A percentile compares a stretch with the other conserved stretches of the same genome.
phyloP scores from a whole-genome alignment of 2,113 vertebrate species.

The Caretta caretta region DNA sequence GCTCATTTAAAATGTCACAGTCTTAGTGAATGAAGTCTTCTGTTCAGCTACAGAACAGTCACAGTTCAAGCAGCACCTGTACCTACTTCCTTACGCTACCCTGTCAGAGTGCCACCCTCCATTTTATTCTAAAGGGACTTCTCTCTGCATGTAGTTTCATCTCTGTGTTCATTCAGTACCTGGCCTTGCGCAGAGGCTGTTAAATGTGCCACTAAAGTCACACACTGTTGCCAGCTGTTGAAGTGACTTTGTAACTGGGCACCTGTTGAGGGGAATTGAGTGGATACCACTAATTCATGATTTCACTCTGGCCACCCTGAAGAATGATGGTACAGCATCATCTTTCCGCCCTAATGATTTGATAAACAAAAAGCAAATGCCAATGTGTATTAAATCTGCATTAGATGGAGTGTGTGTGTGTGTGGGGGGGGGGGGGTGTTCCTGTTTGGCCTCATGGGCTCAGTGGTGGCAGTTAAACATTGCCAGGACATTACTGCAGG shows the following conservation, averaged over 20 bases:
- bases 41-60: background rate
- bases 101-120: background rate
- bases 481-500: background rate
- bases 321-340: background rate
- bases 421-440: background rate
- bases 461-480: background rate
- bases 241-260: background rate
- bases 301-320: background rate
- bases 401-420: background rate
- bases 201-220: background rate
- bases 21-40: background rate
- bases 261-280: background rate
- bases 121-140: background rate
- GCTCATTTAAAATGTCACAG: fast-evolving
- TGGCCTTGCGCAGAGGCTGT: background rate
- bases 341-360: background rate
- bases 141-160: background rate
- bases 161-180: background rate
- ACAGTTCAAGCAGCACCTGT: background rate
- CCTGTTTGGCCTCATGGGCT: background rate
- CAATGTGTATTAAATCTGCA: background rate
- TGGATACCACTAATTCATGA: background rate
- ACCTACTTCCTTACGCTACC: background rate
- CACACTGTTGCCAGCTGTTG: background rate
- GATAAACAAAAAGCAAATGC: background rate